Evolutionary conservation across 2,113 vertebrate species (phyloP).

Genomic region (Campylorhamphus procurvoides): DNA sequence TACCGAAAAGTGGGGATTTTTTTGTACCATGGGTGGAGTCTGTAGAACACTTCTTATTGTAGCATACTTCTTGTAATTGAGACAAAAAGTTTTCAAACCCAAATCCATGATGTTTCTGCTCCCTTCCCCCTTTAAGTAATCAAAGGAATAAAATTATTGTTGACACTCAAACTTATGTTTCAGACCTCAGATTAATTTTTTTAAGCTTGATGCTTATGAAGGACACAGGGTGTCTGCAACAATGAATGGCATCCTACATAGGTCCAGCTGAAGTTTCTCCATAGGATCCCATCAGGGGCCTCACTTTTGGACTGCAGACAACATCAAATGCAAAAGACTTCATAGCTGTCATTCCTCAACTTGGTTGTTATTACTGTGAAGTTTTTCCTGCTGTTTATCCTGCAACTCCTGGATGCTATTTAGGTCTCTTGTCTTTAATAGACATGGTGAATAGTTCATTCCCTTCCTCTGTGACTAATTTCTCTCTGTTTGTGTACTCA

Average conservation of each 20-base stretch:
- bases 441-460: conserved; percentile 9
- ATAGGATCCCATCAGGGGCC: neutral
- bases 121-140: neutral
- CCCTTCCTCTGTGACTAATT: conserved; percentile 44
- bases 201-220: neutral
- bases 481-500: neutral
- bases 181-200: neutral
- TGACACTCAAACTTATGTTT: neutral
- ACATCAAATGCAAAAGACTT: neutral
- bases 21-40: neutral
- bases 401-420: neutral
- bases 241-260: neutral
- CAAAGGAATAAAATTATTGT: neutral
- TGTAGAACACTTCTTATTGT: neutral
- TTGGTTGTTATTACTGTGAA: neutral
- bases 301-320: neutral
- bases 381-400: conserved; percentile 22
- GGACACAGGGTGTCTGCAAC: neutral
- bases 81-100: neutral
- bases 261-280: neutral
- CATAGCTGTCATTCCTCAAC: neutral
- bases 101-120: neutral
- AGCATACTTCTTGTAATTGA: neutral
- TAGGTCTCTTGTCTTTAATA: conserved; percentile 25
- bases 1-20: neutral